phyloP scores from a whole-genome alignment of 2,113 vertebrate species.

The Herpetotheres cachinnans region DNA sequence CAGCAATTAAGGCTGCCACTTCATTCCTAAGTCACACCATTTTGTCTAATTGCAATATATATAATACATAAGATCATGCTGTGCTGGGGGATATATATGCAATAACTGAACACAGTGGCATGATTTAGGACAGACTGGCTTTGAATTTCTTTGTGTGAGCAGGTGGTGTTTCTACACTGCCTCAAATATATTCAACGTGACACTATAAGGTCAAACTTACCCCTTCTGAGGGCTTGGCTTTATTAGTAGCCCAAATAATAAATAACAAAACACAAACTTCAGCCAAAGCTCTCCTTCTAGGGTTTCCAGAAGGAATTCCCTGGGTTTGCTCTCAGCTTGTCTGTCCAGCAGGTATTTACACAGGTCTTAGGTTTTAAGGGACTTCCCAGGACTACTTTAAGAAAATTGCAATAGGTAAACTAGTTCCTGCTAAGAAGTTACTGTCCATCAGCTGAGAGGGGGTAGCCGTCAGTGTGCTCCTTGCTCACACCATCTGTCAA shows the following conservation, averaged over 20 bases:
- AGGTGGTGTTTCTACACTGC: conserved; percentile 67
- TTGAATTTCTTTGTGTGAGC: conserved; percentile 69
- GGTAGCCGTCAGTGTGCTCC: not conserved
- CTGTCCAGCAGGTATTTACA: not conserved
- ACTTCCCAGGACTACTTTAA: not conserved
- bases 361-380: not conserved
- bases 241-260: conserved; percentile 61
- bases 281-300: conserved; percentile 19
- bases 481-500: not conserved
- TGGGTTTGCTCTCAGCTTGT: conserved; percentile 11
- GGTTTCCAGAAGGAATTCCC: conserved; percentile 30
- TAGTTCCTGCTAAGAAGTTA: not conserved
- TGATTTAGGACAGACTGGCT: conserved; percentile 70
- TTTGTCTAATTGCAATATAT: conserved; percentile 73
- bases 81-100: conserved; percentile 69
- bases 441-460: not conserved
- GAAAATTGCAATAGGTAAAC: not conserved
- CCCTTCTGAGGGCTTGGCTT: conserved; percentile 55
- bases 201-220: conserved; percentile 70
- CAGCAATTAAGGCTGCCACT: conserved; percentile 68
- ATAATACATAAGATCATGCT: conserved; percentile 72
- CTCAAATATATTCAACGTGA: conserved; percentile 67
- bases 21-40: conserved; percentile 68
- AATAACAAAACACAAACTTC: conserved; percentile 49
- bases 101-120: conserved; percentile 69